Evolutionary conservation across 1,140 invertebrate species (phyloP).

Genomic region (Hyles vespertilio): DNA sequence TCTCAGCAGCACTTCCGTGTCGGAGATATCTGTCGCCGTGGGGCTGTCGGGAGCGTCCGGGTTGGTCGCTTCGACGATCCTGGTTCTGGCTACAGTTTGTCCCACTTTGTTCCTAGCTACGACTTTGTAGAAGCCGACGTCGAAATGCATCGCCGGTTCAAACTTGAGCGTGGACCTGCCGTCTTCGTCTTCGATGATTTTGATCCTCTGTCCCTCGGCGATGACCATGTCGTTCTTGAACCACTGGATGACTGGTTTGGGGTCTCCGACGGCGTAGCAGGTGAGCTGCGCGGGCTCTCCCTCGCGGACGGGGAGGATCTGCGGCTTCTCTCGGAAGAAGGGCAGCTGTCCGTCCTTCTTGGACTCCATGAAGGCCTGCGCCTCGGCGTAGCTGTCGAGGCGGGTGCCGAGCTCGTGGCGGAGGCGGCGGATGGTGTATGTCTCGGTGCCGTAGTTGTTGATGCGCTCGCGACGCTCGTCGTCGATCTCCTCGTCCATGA

Average conservation of each 20-base stretch:
- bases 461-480: slow-evolving; percentile 90
- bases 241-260: slow-evolving; percentile 95
- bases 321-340: slow-evolving; percentile 90
- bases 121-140: slow-evolving; percentile 96
- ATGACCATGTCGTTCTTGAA: slow-evolving; percentile 94
- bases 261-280: slow-evolving; percentile 93
- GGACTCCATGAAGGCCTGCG: slow-evolving; percentile 87
- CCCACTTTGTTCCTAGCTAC: slow-evolving; percentile 92
- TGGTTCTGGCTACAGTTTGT: slow-evolving; percentile 84
- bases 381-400: slow-evolving; percentile 88
- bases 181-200: slow-evolving; percentile 84
- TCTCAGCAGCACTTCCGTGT: slow-evolving; percentile 89
- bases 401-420: slow-evolving; percentile 88
- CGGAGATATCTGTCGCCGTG: slow-evolving; percentile 87
- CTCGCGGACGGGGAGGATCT: slow-evolving; percentile 84
- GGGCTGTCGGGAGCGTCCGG: slow-evolving; percentile 93
- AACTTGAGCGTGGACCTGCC: slow-evolving; percentile 88
- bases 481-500: slow-evolving; percentile 97
- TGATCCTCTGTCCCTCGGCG: slow-evolving; percentile 86
- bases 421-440: slow-evolving; percentile 82
- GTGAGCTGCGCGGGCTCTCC: slow-evolving; percentile 86
- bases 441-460: slow-evolving; percentile 85
- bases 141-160: slow-evolving; percentile 84
- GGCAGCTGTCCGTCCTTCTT: slow-evolving; percentile 87
- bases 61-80: slow-evolving; percentile 83